These are phyloP conservation scores for Eolophus roseicapilla DNA, from an alignment of 2,113 vertebrate genomes.

Conservation along the genomic window DNA sequence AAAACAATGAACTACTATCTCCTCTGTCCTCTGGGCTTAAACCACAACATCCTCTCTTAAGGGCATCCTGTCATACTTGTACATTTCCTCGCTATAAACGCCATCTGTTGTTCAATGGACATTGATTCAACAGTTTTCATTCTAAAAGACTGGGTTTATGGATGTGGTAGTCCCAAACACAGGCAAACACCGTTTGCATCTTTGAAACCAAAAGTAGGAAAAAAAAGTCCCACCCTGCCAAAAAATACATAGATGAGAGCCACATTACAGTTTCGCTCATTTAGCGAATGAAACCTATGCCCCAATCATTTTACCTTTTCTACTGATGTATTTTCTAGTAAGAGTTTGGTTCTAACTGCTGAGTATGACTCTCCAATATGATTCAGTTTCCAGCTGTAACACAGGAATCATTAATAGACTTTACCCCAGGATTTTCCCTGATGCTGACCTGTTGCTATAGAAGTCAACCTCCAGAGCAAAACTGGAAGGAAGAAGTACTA, in stretches of 20 bases:
- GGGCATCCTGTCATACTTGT: neutral
- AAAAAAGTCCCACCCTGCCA: rapidly evolving
- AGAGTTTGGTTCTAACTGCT: neutral
- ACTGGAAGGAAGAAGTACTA: constrained; percentile 1
- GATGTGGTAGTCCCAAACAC: neutral
- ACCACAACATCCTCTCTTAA: neutral
- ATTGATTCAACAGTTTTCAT: neutral
- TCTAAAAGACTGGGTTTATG: neutral
- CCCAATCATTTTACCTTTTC: neutral
- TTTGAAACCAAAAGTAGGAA: neutral
- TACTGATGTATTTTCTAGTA: neutral
- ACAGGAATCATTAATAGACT: neutral
- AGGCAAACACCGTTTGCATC: neutral
- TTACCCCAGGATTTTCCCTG: neutral
- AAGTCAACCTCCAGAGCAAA: constrained; percentile 22
- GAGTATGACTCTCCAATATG: neutral
- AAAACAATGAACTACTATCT: neutral
- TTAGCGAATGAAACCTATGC: neutral
- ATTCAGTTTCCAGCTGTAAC: neutral
- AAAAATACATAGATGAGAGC: neutral
- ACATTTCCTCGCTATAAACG: neutral
- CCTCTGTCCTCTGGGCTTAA: neutral
- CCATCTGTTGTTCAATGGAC: neutral
- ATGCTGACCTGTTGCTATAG: constrained; percentile 11
- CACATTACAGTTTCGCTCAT: neutral